Evolutionary conservation across 2,113 vertebrate species (phyloP), one percentile per base, ranked within the genome.

Genomic region (Plotosus lineatus): DNA sequence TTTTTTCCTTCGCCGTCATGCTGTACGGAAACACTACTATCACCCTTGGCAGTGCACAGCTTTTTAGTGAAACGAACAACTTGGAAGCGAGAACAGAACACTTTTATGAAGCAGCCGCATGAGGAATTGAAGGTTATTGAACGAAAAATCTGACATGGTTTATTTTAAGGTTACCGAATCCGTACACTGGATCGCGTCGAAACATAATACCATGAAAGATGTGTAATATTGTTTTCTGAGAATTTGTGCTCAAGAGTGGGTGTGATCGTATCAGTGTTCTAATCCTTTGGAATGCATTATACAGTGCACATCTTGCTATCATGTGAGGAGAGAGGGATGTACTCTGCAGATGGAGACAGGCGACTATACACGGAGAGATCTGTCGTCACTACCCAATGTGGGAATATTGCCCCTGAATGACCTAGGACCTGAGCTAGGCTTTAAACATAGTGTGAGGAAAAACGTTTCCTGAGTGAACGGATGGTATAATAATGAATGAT

Each of bases 1-100:
- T 73, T 79, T 38, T n/a, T 80, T 81, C 81, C 42, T 74, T 75
- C 66, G 77, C 77, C 63, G 56, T 89, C 88, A 78, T 86, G 83
- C 78, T 83, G 55, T 75, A 73, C 66, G 79, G 89, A 89, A 90
- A 88, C 86, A 89, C 78, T 55, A 7, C 66, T 38, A 81, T 86
- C 87, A 90, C 89, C 88, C 46, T 3, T 69, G 87, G 91, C 89
- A 51, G 86, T 81, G 81, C 86, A 82, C 83, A 75, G 87, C 85
- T 88, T 87, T 89, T 86, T 87, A 88, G 83, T 87, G 87, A 83
- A 89, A 86, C 80, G 84, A 86, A 80, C 50, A 88, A 78, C 58
- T 81, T 44, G 66, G 74, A 83, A 89, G 83, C 80, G 80, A 82
- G 83, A 86, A 78, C 81, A 44, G 46, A 81, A 80, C 74, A 86